phyloP scores from a whole-genome alignment of 2,888 invertebrate species.

The Sesamia inferens region DNA sequence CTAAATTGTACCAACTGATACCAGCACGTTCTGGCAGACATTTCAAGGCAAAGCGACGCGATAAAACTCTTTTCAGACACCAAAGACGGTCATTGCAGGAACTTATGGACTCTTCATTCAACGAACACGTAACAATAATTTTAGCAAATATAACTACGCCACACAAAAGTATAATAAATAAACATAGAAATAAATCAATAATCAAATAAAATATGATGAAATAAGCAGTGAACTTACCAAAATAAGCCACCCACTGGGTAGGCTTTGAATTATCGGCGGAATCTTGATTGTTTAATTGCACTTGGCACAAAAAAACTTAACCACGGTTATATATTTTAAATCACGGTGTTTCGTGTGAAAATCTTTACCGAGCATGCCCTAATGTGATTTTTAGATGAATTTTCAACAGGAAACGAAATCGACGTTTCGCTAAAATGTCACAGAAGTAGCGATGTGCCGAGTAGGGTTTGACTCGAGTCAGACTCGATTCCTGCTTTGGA shows the following conservation, averaged over 20 bases:
- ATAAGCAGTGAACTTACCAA: constrained; percentile 88
- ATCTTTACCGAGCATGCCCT: constrained; percentile 89
- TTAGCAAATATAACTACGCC: constrained; percentile 19
- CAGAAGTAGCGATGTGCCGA: constrained; percentile 82
- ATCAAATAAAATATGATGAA: constrained; percentile 45
- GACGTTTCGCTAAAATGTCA: constrained; percentile 85
- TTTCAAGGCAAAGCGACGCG: constrained; percentile 61
- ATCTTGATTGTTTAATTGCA: constrained; percentile 93
- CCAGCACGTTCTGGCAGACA: constrained; percentile 31
- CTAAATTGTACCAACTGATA: constrained; percentile 32
- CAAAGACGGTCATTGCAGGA: constrained; percentile 32
- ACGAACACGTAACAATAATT: constrained; percentile 17
- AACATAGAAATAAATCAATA: constrained; percentile 32
- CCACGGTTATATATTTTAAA: constrained; percentile 84
- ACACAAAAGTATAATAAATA: constrained; percentile 20
- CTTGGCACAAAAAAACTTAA: constrained; percentile 89
- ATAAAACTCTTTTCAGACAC: constrained; percentile 23
- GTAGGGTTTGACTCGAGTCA: too few relatives aligned
- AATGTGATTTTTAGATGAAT: constrained; percentile 78
- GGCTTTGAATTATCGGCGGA: constrained; percentile 94
- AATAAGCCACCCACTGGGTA: constrained; percentile 95
- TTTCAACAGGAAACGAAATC: constrained; percentile 82
- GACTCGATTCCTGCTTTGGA: too few relatives aligned
- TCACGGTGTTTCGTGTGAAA: constrained; percentile 83
- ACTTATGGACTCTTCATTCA: constrained; percentile 14